phyloP scores from a whole-genome alignment of 2,113 vertebrate species.

The Gallinago undulata region DNA sequence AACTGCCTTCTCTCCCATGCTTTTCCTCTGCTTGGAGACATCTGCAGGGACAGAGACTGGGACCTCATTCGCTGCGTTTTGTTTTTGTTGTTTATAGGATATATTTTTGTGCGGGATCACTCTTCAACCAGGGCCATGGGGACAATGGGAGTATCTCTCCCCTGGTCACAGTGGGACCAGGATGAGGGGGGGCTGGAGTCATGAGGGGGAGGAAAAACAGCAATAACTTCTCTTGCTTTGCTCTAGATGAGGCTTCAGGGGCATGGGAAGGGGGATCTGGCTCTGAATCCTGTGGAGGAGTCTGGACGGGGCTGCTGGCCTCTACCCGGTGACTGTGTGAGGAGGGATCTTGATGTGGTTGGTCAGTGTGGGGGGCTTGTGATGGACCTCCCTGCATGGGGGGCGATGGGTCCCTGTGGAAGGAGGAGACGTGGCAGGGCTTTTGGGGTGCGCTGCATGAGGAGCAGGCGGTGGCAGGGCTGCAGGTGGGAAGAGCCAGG shows the following conservation, averaged over 20 bases:
- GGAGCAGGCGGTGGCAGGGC: not conserved
- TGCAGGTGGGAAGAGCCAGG: not conserved
- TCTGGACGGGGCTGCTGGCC: not conserved
- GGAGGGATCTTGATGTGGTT: not conserved
- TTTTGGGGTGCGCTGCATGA: not conserved
- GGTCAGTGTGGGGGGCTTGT: not conserved
- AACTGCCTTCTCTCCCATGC: slow-evolving; percentile 52
- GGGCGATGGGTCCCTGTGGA: accelerated
- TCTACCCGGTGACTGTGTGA: not conserved
- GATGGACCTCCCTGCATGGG: accelerated
- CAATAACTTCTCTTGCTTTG: slow-evolving; percentile 29
- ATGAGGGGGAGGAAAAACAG: not conserved
- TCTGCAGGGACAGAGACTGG: slow-evolving; percentile 9
- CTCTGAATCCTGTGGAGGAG: not conserved
- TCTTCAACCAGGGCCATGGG: slow-evolving; percentile 33
- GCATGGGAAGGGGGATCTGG: not conserved
- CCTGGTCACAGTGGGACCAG: not conserved
- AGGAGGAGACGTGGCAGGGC: not conserved
- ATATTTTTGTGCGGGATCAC: slow-evolving; percentile 48
- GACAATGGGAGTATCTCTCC: slow-evolving; percentile 26
- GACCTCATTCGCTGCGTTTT: not conserved
- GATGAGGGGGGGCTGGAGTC: not conserved
- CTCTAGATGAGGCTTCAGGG: not conserved
- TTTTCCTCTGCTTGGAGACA: not conserved
- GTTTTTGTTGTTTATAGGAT: slow-evolving; percentile 47